A percentile compares a stretch with the other conserved stretches of the same genome.
These are phyloP conservation scores for Gila orcuttii DNA, from an alignment of 2,113 vertebrate genomes.

Conservation along the genomic window DNA sequence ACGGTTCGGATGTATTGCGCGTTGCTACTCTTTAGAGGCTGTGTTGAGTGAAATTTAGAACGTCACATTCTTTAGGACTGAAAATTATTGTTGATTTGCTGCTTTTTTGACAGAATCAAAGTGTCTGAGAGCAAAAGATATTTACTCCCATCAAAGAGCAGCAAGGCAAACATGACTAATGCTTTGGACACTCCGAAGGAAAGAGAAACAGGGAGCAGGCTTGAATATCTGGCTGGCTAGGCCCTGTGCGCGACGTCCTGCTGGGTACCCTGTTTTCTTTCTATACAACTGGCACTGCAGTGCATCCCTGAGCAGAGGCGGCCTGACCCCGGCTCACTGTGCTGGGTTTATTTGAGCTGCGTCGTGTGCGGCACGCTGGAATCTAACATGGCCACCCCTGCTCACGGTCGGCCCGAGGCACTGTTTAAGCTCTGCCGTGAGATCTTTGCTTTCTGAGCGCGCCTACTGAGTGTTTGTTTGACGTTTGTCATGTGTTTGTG, in stretches of 20 bases:
- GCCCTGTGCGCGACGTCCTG: conserved; percentile 57
- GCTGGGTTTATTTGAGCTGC: conserved; percentile 75
- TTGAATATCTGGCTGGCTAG: conserved; percentile 59
- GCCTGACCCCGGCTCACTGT: conserved; percentile 65
- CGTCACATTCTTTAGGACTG: conserved; percentile 26
- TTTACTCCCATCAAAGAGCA: conserved; percentile 64
- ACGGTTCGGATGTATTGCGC: neutral
- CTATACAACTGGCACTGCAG: conserved; percentile 67
- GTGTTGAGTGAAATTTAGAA: conserved; percentile 15
- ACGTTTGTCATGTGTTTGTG: conserved; percentile 53
- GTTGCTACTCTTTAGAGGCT: neutral
- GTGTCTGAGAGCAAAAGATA: conserved; percentile 43
- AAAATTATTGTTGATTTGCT: conserved; percentile 49
- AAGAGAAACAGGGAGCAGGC: conserved; percentile 70
- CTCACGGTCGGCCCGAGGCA: neutral
- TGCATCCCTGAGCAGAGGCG: conserved; percentile 40
- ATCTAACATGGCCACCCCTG: conserved; percentile 49
- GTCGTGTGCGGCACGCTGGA: conserved; percentile 69
- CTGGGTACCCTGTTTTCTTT: conserved; percentile 75
- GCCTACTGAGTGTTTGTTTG: conserved; percentile 58
- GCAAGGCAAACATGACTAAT: conserved; percentile 65
- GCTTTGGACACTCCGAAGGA: conserved; percentile 65
- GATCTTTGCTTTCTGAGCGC: conserved; percentile 35
- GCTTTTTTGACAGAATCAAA: conserved; percentile 56
- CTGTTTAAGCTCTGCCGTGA: conserved; percentile 48